Evolutionary conservation across 92 coral and sea anemone genomes (phyloP).

Genomic region (Parazoanthus atlanticus): DNA sequence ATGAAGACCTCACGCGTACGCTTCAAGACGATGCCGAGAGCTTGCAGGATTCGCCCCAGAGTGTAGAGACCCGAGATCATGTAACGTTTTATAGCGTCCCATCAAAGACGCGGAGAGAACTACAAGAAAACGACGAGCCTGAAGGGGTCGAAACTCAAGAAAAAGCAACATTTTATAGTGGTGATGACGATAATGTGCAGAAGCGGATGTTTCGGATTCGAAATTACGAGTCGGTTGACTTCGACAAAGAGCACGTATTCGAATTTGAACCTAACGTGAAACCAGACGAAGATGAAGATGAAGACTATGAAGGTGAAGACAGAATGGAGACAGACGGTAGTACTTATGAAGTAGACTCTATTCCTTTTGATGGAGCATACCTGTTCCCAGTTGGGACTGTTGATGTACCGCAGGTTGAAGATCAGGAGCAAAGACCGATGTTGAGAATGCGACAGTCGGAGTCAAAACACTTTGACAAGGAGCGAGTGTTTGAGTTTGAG

Average conservation of each 20-base stretch:
- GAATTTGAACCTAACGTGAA: conserved; percentile 41
- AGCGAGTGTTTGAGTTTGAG: conserved; percentile 19
- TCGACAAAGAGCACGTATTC: conserved; percentile 21
- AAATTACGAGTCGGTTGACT: conserved; percentile 4
- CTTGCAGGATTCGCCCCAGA: not conserved
- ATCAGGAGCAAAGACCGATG: not conserved
- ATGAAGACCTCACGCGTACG: not conserved
- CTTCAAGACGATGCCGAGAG: not conserved
- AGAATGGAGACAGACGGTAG: conserved; percentile 31
- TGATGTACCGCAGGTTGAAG: not conserved
- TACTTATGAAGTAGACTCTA: conserved; percentile 26
- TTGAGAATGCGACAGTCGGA: not conserved
- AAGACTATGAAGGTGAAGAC: not conserved
- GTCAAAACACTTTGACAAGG: conserved; percentile 13
- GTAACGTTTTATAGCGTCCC: not conserved
- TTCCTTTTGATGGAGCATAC: not conserved
- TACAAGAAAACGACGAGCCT: not conserved
- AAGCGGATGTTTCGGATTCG: conserved; percentile 10
- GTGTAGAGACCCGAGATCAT: not conserved
- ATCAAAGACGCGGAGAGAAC: not conserved
- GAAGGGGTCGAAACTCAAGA: not conserved
- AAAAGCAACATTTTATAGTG: not conserved
- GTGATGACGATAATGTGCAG: not conserved
- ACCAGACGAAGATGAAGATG: not conserved
- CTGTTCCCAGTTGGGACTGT: not conserved